A percentile compares a stretch with the other conserved stretches of the same genome.
Conservation (phyloP, 2,888 invertebrate species). For the Ramazzottius varieornatus region DNA sequence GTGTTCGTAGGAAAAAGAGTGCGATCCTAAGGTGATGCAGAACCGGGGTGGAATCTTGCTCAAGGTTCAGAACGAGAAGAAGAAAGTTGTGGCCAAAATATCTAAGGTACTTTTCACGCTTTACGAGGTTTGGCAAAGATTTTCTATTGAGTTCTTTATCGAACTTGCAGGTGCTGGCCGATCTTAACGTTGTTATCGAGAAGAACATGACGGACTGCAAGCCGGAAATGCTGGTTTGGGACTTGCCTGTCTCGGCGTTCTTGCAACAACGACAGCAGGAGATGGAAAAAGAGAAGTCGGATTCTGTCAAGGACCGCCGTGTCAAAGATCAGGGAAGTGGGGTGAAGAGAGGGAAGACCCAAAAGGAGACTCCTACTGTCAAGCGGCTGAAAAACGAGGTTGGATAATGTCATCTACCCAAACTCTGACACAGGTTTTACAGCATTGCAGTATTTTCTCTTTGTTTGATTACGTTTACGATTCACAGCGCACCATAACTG, state of each 20-base stretch:
- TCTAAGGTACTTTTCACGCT: not conserved
- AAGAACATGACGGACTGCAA: not conserved
- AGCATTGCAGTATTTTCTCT: too few species aligned
- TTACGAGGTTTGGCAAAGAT: too few species aligned
- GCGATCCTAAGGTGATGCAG: not conserved
- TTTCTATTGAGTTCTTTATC: not conserved
- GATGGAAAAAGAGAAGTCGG: not conserved
- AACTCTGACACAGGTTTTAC: too few species aligned
- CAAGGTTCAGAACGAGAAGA: not conserved
- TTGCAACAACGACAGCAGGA: not conserved
- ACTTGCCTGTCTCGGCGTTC: not conserved
- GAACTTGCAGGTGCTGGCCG: not conserved
- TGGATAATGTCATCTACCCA: not conserved
- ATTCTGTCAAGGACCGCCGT: not conserved
- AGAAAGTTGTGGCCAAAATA: not conserved
- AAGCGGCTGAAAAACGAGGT: not conserved
- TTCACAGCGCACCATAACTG: too few species aligned
- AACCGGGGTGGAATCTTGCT: not conserved
- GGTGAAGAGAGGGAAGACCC: not conserved
- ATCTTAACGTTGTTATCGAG: not conserved
- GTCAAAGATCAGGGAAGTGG: not conserved
- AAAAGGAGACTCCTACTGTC: not conserved
- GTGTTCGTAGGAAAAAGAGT: not conserved
- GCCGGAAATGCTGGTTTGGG: not conserved
- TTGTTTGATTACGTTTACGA: too few species aligned